Percentiles rank a stretch among this genome's conserved stretches.
phyloP scores from a whole-genome alignment of 1,140 invertebrate species.

The Holcopasites calliopsidis region DNA sequence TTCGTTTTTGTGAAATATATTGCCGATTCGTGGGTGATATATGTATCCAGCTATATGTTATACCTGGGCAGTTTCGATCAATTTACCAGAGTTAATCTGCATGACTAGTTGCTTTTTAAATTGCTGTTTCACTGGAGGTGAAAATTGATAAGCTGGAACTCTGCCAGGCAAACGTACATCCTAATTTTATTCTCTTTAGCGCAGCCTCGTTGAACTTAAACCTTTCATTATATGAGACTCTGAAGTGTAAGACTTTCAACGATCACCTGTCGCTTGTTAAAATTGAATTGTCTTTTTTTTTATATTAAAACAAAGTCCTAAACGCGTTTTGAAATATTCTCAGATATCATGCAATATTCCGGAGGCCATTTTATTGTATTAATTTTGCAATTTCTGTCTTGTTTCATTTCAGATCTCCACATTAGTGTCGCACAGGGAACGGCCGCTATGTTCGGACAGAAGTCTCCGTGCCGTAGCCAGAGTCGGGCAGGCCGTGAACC shows the following conservation, averaged over 20 bases:
- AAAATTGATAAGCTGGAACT: background rate
- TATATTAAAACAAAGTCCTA: no score
- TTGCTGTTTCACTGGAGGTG: background rate
- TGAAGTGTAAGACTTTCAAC: no score
- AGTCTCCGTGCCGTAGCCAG: constrained; percentile 89
- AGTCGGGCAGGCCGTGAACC: constrained; percentile 96
- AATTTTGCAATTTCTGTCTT: background rate
- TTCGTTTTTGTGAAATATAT: background rate
- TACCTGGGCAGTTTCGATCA: background rate
- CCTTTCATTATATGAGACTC: constrained; percentile 1
- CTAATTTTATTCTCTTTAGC: constrained; percentile 3
- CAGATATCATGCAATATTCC: no score
- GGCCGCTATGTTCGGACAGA: constrained; percentile 78
- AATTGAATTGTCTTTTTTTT: no score
- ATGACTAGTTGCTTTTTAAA: constrained; percentile 10
- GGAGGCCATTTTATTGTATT: no score
- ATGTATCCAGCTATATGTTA: background rate
- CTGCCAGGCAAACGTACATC: background rate
- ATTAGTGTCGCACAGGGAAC: constrained; percentile 85
- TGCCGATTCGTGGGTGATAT: background rate
- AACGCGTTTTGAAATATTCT: no score
- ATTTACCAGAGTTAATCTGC: background rate
- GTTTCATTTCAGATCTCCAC: constrained; percentile 91
- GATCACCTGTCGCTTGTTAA: no score
- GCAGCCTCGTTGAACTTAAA: background rate